phyloP scores from a whole-genome alignment of 2,113 vertebrate genomes.

The Arothron firmamentum region DNA sequence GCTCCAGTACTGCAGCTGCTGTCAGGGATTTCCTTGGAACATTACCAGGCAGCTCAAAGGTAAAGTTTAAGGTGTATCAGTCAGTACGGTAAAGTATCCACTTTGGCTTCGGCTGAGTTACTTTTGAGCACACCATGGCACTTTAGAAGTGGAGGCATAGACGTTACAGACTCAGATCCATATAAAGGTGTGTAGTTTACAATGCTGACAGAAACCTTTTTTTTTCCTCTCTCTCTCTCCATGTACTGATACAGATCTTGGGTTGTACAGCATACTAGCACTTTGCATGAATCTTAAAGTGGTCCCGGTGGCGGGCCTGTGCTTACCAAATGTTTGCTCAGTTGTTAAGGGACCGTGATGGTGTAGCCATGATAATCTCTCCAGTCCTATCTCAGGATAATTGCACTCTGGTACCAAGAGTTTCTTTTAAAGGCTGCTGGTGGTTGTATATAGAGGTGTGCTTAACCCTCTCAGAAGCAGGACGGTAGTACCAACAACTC shows the following conservation, averaged over 20 bases:
- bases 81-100: not conserved
- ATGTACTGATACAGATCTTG: constrained; percentile 22
- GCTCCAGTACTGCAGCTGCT: not conserved
- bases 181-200: constrained; percentile 38
- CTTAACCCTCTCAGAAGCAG: constrained; percentile 15
- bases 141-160: constrained; percentile 1
- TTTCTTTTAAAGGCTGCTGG: constrained; percentile 52
- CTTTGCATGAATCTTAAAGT: constrained; percentile 24
- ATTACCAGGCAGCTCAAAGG: too few species aligned
- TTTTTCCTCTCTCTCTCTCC: not conserved
- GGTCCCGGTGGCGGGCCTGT: constrained; percentile 5
- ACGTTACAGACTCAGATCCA: constrained; percentile 28
- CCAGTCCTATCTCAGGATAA: constrained; percentile 72
- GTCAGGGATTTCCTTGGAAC: not conserved
- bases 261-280: constrained; percentile 17
- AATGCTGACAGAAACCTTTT: not conserved
- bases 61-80: not conserved
- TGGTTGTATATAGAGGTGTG: constrained; percentile 19
- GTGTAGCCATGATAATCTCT: constrained; percentile 45
- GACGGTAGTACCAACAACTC: constrained; percentile 44
- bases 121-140: constrained; percentile 7
- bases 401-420: constrained; percentile 66
- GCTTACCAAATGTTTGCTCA: constrained; percentile 41
- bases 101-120: constrained; percentile 11
- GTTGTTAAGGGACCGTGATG: constrained; percentile 36